These are phyloP conservation scores for Panzeria rudis DNA, from an alignment of 2,888 invertebrate species.

Conservation along the genomic window DNA sequence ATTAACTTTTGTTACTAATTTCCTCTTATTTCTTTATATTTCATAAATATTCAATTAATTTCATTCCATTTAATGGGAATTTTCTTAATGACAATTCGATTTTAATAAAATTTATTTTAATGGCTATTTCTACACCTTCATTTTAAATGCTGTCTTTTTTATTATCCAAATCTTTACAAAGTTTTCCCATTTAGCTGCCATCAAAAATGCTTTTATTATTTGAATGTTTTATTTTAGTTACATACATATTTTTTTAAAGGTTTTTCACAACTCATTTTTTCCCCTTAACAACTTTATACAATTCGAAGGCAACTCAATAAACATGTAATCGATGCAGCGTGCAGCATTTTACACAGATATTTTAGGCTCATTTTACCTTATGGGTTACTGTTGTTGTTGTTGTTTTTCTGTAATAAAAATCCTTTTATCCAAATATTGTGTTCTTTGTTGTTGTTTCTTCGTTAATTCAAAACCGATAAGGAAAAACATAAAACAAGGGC, in stretches of 20 bases:
- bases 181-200: slow-evolving; percentile 62
- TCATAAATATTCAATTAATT: slow-evolving; percentile 64
- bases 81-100: slow-evolving; percentile 24
- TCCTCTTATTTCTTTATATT: not conserved
- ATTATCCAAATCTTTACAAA: slow-evolving; percentile 47
- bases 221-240: slow-evolving; percentile 28
- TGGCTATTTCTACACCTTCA: slow-evolving; percentile 53
- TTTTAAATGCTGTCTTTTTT: slow-evolving; percentile 43
- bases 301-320: slow-evolving; percentile 27
- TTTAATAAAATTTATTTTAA: slow-evolving; percentile 51
- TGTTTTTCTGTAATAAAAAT: slow-evolving; percentile 65
- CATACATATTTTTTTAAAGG: not conserved
- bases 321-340: not conserved
- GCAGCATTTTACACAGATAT: slow-evolving; percentile 20
- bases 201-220: slow-evolving; percentile 59
- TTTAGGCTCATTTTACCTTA: slow-evolving; percentile 1
- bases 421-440: slow-evolving; percentile 61
- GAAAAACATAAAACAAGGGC: slow-evolving; percentile 76
- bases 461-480: slow-evolving; percentile 76
- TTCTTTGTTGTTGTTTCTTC: slow-evolving; percentile 20
- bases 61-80: slow-evolving; percentile 31
- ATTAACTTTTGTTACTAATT: slow-evolving; percentile 14
- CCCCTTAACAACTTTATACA: slow-evolving; percentile 60
- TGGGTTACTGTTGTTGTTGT: not conserved
- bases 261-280: slow-evolving; percentile 22